These are phyloP conservation scores for Sigmodon hispidus DNA, from an alignment of 2,113 vertebrate genomes.

Conservation along the genomic window DNA sequence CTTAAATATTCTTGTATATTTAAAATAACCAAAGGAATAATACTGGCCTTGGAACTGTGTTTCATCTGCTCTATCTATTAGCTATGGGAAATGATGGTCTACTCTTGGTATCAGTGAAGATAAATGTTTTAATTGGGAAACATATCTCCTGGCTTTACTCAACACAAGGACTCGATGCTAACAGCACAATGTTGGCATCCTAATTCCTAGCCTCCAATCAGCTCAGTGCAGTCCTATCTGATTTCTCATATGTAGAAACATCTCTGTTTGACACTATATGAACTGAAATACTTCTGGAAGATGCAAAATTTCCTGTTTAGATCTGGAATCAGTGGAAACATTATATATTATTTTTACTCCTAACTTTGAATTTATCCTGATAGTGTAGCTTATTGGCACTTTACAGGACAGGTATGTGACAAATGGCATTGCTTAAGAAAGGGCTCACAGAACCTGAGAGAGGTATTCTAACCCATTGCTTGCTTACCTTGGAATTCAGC, in stretches of 20 bases:
- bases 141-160: not conserved
- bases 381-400: not conserved
- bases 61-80: not conserved
- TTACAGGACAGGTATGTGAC: not conserved
- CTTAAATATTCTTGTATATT: constrained; percentile 25
- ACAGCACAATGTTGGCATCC: not conserved
- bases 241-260: not conserved
- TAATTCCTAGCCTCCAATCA: not conserved
- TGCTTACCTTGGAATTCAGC: not conserved
- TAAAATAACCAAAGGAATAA: not conserved
- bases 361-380: not conserved
- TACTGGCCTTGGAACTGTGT: not conserved
- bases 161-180: not conserved
- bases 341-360: not conserved
- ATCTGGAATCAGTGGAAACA: not conserved
- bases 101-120: not conserved
- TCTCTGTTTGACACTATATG: fast-evolving
- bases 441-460: not conserved
- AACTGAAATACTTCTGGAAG: not conserved
- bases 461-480: not conserved
- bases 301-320: not conserved
- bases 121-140: not conserved
- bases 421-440: constrained; percentile 23
- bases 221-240: not conserved
- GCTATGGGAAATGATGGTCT: not conserved